phyloP scores from a whole-genome alignment of 2,888 invertebrate species.

The Trachelus troglodyta region DNA sequence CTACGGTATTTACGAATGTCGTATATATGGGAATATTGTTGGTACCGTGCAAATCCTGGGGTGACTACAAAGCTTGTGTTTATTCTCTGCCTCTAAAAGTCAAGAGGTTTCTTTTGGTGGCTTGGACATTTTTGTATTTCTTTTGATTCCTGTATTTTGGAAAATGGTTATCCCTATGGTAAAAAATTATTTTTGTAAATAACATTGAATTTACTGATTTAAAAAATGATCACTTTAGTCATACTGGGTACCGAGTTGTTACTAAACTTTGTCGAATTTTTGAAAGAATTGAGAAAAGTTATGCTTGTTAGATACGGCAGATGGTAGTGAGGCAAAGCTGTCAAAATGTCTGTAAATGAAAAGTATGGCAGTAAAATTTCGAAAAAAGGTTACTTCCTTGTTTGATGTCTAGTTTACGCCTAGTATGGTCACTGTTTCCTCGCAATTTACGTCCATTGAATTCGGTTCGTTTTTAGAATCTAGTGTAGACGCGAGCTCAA shows the following conservation, averaged over 20 bases:
- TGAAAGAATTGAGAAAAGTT: background rate
- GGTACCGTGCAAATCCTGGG: conserved; percentile 37
- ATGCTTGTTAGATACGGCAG: background rate
- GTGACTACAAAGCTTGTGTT: conserved; percentile 15
- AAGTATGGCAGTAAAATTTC: background rate
- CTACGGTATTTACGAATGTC: conserved; percentile 44
- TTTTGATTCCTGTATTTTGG: background rate
- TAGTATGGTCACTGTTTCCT: conserved; percentile 25
- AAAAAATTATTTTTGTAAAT: background rate
- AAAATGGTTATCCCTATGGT: background rate
- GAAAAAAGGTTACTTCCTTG: conserved; percentile 2
- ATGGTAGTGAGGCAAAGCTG: background rate
- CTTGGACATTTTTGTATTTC: background rate
- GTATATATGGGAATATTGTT: conserved; percentile 28
- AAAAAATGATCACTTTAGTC: background rate
- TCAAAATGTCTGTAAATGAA: background rate
- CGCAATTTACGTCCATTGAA: conserved; percentile 47
- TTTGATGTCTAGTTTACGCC: conserved; percentile 44
- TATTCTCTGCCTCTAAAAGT: conserved; percentile 21
- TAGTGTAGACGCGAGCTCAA: background rate
- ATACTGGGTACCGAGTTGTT: background rate
- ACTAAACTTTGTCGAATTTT: background rate
- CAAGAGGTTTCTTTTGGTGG: conserved; percentile 15
- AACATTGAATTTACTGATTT: background rate
- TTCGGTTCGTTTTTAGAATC: background rate